These are phyloP conservation scores for Pontoporia blainvillei DNA, from an alignment of 2,113 vertebrate genomes.

Conservation along the genomic window DNA sequence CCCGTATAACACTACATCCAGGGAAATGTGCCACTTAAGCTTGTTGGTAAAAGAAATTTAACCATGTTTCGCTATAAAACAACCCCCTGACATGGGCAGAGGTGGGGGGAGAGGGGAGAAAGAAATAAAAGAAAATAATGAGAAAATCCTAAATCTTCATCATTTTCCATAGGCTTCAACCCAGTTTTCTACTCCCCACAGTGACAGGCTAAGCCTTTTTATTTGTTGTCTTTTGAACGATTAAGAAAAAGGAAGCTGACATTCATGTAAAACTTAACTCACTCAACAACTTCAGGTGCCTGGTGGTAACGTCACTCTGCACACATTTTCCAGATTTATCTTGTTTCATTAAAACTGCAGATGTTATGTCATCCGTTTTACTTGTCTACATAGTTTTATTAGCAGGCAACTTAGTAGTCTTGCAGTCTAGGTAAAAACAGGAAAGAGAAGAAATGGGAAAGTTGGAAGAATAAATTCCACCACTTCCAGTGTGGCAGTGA, in stretches of 20 bases:
- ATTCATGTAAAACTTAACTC: background rate
- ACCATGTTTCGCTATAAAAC: background rate
- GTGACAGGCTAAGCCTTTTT: background rate
- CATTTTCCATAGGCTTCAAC: background rate
- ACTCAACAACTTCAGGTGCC: background rate
- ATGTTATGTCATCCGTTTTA: slow-evolving; percentile 6
- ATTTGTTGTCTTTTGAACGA: background rate
- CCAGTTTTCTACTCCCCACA: background rate
- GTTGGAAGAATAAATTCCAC: background rate
- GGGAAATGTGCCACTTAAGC: background rate
- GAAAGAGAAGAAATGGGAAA: background rate
- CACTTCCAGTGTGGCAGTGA: background rate
- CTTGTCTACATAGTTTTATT: background rate
- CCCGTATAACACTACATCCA: background rate
- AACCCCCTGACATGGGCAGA: background rate
- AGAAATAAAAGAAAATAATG: background rate
- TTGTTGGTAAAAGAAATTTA: background rate
- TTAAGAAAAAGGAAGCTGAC: background rate
- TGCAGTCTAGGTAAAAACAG: slow-evolving; percentile 21
- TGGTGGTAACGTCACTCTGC: background rate
- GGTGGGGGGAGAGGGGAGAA: rapidly evolving
- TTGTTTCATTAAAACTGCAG: slow-evolving; percentile 23
- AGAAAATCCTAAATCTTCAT: background rate
- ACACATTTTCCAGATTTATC: background rate
- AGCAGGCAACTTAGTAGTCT: background rate